Percentiles rank a stretch among this genome's conserved stretches.
Evolutionary conservation across 2,113 vertebrate species (phyloP).

Genomic region (Saccopteryx leptura): DNA sequence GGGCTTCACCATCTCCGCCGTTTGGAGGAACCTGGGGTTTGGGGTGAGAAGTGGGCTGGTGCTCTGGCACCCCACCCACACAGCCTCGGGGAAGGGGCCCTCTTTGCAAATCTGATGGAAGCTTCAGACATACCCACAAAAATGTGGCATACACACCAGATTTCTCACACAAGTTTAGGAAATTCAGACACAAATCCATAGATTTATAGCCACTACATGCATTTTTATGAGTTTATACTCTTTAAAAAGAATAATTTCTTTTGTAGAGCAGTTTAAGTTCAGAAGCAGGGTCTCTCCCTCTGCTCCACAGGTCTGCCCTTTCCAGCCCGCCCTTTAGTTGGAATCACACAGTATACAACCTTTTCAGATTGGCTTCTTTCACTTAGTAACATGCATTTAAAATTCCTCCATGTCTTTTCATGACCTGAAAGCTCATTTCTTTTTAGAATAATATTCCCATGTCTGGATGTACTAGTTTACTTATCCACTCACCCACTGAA

Average conservation of each 20-base stretch:
- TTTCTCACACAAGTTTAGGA: background rate
- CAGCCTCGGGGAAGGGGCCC: background rate
- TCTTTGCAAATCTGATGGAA: background rate
- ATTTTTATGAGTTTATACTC: background rate
- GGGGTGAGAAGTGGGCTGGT: background rate
- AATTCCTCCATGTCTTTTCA: background rate
- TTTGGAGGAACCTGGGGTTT: constrained; percentile 92
- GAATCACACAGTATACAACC: background rate
- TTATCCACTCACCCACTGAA: background rate
- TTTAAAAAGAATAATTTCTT: background rate
- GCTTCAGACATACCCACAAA: background rate
- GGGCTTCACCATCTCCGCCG: constrained; percentile 96
- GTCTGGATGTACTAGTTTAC: background rate
- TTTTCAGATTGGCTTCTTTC: background rate
- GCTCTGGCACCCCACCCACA: background rate
- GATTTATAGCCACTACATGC: background rate
- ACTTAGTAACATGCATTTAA: background rate
- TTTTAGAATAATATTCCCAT: background rate
- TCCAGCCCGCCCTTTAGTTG: background rate
- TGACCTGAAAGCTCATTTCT: background rate
- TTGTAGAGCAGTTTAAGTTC: background rate
- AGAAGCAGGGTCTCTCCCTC: background rate
- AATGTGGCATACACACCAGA: background rate
- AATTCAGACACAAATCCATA: background rate
- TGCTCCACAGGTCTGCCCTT: background rate